phyloP scores from a whole-genome alignment of 2,888 invertebrate genomes.

The Trissolcus brochymenae region DNA sequence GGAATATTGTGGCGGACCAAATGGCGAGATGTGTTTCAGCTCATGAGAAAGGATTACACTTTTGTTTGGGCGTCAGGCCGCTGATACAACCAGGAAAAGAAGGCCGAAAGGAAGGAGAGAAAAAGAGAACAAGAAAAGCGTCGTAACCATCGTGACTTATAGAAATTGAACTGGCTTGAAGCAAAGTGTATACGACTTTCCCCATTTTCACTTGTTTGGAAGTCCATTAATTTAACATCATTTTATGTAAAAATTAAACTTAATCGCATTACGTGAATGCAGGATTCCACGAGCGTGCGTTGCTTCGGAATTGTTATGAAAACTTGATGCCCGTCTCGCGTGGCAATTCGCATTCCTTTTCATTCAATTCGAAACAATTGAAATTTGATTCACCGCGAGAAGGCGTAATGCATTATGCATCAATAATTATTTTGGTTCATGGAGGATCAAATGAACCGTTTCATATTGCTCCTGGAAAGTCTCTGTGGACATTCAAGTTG shows the following conservation, averaged over 20 bases:
- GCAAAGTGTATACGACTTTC: slow-evolving; percentile 30
- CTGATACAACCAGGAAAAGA: slow-evolving; percentile 50
- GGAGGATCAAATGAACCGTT: background rate
- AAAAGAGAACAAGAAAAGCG: slow-evolving; percentile 19
- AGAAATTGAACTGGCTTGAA: slow-evolving; percentile 26
- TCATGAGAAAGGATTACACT: slow-evolving; percentile 49
- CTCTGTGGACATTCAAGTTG: too few relatives aligned
- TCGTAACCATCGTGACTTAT: slow-evolving; percentile 36
- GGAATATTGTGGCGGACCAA: slow-evolving; percentile 59
- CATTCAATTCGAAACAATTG: slow-evolving; percentile 1
- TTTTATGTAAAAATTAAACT: slow-evolving; percentile 13
- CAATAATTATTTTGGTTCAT: background rate
- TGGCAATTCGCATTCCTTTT: slow-evolving; percentile 20
- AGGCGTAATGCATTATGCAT: background rate
- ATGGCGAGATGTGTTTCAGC: slow-evolving; percentile 57
- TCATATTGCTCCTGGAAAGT: background rate
- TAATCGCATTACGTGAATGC: slow-evolving; percentile 4
- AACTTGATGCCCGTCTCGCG: slow-evolving; percentile 4
- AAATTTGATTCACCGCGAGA: background rate
- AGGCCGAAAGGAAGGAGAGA: slow-evolving; percentile 14
- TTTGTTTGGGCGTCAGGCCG: slow-evolving; percentile 32
- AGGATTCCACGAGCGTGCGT: slow-evolving; percentile 14
- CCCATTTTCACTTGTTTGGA: slow-evolving; percentile 33
- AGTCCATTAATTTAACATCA: slow-evolving; percentile 12
- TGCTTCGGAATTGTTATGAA: slow-evolving; percentile 34